Evolutionary conservation across 2,888 invertebrate species (phyloP).

Genomic region (Acrobasis repandana): DNA sequence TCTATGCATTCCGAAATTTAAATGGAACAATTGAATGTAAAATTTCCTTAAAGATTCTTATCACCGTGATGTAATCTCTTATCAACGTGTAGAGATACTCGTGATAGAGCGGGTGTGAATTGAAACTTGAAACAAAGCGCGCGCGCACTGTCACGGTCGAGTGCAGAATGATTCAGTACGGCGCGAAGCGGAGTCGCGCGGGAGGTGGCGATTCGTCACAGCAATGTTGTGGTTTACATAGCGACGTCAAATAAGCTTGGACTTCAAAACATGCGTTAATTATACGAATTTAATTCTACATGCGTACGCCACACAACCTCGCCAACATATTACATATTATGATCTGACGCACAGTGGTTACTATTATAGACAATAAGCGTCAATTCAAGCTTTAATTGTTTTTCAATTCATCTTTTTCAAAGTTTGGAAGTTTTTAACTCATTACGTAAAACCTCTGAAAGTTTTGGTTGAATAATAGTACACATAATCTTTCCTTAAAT

Average conservation of each 20-base stretch:
- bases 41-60: constrained; percentile 67
- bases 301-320: constrained; percentile 59
- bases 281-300: constrained; percentile 64
- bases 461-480: no score
- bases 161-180: constrained; percentile 56
- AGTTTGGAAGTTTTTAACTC: not conserved
- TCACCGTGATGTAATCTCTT: constrained; percentile 80
- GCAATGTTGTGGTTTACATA: constrained; percentile 36
- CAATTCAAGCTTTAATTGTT: not conserved
- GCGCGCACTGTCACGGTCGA: constrained; percentile 67
- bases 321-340: constrained; percentile 50
- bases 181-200: constrained; percentile 37
- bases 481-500: no score
- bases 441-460: no score
- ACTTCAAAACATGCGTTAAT: constrained; percentile 27
- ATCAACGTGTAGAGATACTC: constrained; percentile 70
- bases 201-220: constrained; percentile 38
- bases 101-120: constrained; percentile 61
- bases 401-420: not conserved
- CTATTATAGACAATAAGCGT: constrained; percentile 26
- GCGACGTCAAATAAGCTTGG: constrained; percentile 27
- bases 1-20: constrained; percentile 42
- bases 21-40: constrained; percentile 50
- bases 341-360: constrained; percentile 50
- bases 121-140: constrained; percentile 61